Percentiles rank a stretch among this genome's conserved stretches.
Conservation (phyloP, 2,888 invertebrate genomes). For the Drosophila neonasuta region DNA sequence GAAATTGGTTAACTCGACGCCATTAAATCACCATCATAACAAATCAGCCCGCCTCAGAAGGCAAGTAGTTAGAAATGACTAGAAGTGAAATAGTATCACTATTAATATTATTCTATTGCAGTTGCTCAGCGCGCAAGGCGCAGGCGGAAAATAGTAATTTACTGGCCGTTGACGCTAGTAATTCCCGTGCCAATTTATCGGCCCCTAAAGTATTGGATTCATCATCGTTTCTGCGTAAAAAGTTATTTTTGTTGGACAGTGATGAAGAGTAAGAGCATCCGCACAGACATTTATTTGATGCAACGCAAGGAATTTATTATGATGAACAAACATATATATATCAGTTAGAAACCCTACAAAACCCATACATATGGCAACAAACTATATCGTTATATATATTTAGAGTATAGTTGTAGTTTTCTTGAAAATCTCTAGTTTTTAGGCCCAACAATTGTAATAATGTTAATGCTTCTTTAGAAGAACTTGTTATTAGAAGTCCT, state of each 20-base stretch:
- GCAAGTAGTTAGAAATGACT: slow-evolving; percentile 16
- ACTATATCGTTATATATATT: slow-evolving; percentile 54
- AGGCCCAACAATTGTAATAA: slow-evolving; percentile 61
- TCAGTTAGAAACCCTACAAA: slow-evolving; percentile 50
- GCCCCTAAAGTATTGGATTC: slow-evolving; percentile 66
- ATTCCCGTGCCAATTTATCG: slow-evolving; percentile 36
- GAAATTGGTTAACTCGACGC: slow-evolving; percentile 80
- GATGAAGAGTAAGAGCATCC: slow-evolving; percentile 70
- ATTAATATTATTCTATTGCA: slow-evolving; percentile 7
- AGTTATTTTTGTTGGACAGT: slow-evolving; percentile 74
- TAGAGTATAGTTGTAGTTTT: slow-evolving; percentile 54
- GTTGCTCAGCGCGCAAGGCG: slow-evolving; percentile 37
- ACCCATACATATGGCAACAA: slow-evolving; percentile 60
- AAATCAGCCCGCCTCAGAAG: slow-evolving; percentile 73
- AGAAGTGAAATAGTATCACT: background rate
- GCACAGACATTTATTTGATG: slow-evolving; percentile 6
- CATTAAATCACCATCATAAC: slow-evolving; percentile 78
- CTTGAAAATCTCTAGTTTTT: slow-evolving; percentile 53
- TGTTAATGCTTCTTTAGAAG: slow-evolving; percentile 75
- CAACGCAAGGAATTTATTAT: slow-evolving; percentile 55
- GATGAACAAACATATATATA: slow-evolving; percentile 44
- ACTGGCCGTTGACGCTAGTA: slow-evolving; percentile 13
- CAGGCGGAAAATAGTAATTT: slow-evolving; percentile 20
- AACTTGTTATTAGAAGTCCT: slow-evolving; percentile 65
- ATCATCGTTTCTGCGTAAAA: slow-evolving; percentile 78